Evolutionary conservation across 92 coral and sea anemone genomes (phyloP).

Genomic region (Anthopleura xanthogrammica): DNA sequence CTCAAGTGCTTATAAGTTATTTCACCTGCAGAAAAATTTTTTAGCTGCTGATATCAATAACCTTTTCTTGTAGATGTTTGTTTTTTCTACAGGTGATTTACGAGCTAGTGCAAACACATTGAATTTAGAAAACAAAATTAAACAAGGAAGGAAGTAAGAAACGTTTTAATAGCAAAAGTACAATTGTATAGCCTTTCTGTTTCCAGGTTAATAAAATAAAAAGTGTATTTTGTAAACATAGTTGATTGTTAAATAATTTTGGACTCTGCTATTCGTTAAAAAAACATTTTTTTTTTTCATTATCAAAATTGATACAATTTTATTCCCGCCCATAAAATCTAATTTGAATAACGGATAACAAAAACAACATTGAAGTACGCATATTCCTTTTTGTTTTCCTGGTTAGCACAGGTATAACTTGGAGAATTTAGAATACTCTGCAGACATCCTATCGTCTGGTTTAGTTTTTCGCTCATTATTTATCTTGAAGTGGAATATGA

Average conservation of each 20-base stretch:
- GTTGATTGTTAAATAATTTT: not conserved
- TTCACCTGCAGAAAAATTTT: not conserved
- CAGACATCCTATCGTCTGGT: not conserved
- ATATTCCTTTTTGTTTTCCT: too few relatives aligned
- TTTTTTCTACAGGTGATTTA: not conserved
- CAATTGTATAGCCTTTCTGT: not conserved
- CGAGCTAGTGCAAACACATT: not conserved
- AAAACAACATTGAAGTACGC: too few relatives aligned
- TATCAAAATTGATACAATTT: too few relatives aligned
- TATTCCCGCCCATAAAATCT: too few relatives aligned
- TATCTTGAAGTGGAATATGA: not conserved
- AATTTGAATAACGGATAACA: too few relatives aligned
- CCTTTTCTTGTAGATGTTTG: not conserved
- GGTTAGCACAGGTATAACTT: not conserved
- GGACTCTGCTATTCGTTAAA: not conserved
- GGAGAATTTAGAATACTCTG: not conserved
- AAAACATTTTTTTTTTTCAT: too few relatives aligned
- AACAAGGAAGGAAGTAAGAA: not conserved
- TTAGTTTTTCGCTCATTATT: not conserved
- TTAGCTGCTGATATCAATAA: not conserved
- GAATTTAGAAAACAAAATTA: not conserved
- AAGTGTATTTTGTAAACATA: not conserved
- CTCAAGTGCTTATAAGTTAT: too few relatives aligned
- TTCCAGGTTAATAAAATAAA: too few relatives aligned
- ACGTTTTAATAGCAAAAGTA: not conserved